phyloP scores from a whole-genome alignment of 2,888 invertebrate genomes.

The Glaucopsyche alexis region DNA sequence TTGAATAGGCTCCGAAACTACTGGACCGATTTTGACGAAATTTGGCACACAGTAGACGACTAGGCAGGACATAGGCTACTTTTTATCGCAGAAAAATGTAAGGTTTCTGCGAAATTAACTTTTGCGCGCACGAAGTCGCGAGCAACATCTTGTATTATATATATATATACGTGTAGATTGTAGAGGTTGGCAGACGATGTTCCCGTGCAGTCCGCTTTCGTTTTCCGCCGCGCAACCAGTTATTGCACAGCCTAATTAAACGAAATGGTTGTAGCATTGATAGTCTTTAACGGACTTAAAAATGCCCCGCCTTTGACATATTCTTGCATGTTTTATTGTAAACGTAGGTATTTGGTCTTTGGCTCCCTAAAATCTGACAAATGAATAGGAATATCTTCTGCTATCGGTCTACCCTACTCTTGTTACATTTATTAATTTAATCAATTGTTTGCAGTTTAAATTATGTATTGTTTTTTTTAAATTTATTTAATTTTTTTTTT shows the following conservation, averaged over 20 bases:
- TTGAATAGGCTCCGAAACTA: no score
- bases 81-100: no score
- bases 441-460: no score
- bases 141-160: no score
- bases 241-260: conserved; percentile 46
- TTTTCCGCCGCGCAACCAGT: conserved; percentile 41
- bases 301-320: conserved; percentile 6
- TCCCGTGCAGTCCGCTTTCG: conserved; percentile 43
- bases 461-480: no score
- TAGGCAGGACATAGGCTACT: no score
- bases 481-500: no score
- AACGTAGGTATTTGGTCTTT: not conserved
- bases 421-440: no score
- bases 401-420: not conserved
- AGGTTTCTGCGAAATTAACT: no score
- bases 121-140: no score
- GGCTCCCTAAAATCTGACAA: not conserved
- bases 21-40: no score
- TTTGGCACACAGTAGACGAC: no score
- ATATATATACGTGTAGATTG: not conserved
- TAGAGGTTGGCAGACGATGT: conserved; percentile 36
- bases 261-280: conserved; percentile 35
- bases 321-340: not conserved
- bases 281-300: conserved; percentile 31
- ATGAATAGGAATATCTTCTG: not conserved